phyloP scores from a whole-genome alignment of 2,113 vertebrate species.

The Nibea albiflora region DNA sequence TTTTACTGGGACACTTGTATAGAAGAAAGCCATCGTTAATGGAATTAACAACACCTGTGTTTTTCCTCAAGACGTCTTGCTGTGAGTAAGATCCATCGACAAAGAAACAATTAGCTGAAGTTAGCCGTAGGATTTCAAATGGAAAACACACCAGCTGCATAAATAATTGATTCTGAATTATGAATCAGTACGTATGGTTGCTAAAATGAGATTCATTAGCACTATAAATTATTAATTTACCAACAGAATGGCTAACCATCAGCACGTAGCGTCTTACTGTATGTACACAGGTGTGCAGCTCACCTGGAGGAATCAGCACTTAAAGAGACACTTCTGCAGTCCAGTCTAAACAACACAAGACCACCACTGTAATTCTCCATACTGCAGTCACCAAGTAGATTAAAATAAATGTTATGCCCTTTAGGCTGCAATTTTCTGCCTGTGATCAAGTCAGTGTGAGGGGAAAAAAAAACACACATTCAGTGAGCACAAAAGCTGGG shows the following conservation, averaged over 20 bases:
- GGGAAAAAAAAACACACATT: not conserved
- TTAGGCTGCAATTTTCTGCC: constrained; percentile 18
- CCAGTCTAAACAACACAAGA: not conserved
- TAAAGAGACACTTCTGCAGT: constrained; percentile 1
- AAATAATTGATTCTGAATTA: constrained; percentile 13
- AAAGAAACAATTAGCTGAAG: not conserved
- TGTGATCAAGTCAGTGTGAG: constrained; percentile 12
- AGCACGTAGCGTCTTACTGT: not conserved
- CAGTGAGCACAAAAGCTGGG: not conserved
- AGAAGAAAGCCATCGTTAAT: not conserved
- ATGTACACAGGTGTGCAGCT: constrained; percentile 21
- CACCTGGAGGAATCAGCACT: constrained; percentile 35
- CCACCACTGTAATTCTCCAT: not conserved
- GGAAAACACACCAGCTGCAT: not conserved
- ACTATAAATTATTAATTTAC: constrained; percentile 40
- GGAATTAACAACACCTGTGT: not conserved
- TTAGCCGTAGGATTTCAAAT: not conserved
- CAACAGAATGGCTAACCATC: constrained; percentile 10
- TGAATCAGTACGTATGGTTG: constrained; percentile 6
- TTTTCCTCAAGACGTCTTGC: not conserved
- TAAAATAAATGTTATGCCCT: constrained; percentile 12
- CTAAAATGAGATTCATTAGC: constrained; percentile 29
- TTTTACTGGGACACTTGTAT: not conserved
- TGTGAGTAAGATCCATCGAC: not conserved
- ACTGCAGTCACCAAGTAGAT: constrained; percentile 10